These are phyloP conservation scores for Cheumatopsyche charites DNA, from an alignment of 1,140 invertebrate species.

Conservation along the genomic window DNA sequence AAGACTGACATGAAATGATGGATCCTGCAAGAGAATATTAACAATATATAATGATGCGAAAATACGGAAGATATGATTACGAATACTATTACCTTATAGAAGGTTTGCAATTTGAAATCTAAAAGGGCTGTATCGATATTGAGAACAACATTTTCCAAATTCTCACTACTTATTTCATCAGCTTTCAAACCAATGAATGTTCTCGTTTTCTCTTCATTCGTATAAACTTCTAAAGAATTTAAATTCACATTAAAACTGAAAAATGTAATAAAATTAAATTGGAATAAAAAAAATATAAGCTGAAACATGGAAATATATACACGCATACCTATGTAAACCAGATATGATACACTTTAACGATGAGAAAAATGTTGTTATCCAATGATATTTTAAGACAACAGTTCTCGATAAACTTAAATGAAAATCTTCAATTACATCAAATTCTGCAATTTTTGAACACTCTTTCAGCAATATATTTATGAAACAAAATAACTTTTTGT, in stretches of 20 bases:
- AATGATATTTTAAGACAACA: conserved; percentile 44
- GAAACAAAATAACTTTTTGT: conserved; percentile 49
- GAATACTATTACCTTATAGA: conserved; percentile 65
- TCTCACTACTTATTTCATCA: conserved; percentile 57
- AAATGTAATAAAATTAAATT: background rate
- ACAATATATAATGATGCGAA: conserved; percentile 46
- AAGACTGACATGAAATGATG: conserved; percentile 74
- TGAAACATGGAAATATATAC: background rate
- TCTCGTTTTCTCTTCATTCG: conserved; percentile 75
- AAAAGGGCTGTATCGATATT: conserved; percentile 65
- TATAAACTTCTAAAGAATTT: conserved; percentile 67
- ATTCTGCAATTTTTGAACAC: conserved; percentile 44
- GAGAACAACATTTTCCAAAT: conserved; percentile 61
- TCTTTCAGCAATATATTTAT: conserved; percentile 50
- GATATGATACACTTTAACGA: conserved; percentile 23
- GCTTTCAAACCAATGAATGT: conserved; percentile 75
- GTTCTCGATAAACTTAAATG: conserved; percentile 58
- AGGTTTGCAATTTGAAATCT: conserved; percentile 71
- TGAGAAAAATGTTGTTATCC: conserved; percentile 38
- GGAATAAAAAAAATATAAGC: background rate
- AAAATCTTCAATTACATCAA: conserved; percentile 52
- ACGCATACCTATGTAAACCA: conserved; percentile 14
- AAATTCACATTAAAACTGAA: conserved; percentile 67
- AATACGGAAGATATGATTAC: too few species aligned
- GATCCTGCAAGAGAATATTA: conserved; percentile 63